A percentile compares a stretch with the other conserved stretches of the same genome.
Conservation (phyloP, 2,113 vertebrate genomes). For the Dicaeum eximium region DNA sequence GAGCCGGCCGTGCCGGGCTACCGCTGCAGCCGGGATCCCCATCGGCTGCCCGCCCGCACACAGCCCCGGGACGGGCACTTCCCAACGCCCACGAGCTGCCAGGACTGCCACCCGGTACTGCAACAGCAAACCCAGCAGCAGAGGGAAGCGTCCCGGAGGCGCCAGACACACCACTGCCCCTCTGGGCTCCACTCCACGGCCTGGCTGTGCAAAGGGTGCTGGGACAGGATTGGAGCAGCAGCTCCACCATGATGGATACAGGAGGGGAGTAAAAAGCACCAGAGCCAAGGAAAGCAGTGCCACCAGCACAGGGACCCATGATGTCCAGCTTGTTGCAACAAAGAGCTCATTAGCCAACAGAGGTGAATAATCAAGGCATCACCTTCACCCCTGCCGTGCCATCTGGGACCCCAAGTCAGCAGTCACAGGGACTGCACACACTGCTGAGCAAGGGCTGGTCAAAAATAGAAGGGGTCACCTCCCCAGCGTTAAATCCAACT, state of each 20-base stretch:
- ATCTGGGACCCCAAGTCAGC: neutral
- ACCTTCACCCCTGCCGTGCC: neutral
- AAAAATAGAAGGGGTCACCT: neutral
- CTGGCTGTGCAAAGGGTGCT: neutral
- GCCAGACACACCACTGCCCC: neutral
- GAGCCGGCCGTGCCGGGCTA: neutral
- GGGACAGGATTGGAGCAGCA: neutral
- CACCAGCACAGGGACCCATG: neutral
- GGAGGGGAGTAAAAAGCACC: neutral
- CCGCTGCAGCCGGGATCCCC: neutral
- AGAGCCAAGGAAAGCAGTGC: neutral
- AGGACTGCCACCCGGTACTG: neutral
- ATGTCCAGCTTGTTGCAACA: neutral
- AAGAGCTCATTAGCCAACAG: neutral
- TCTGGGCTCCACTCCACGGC: fast-evolving
- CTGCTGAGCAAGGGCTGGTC: neutral
- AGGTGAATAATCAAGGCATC: neutral
- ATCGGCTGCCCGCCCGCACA: fast-evolving
- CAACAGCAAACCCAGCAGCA: neutral
- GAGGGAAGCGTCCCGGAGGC: neutral
- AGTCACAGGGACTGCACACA: fast-evolving
- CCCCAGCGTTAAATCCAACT: neutral
- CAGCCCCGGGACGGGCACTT: neutral
- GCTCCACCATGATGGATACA: fast-evolving
- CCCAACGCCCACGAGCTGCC: neutral